Conservation (phyloP, 1,140 invertebrate genomes). For the Bombus haemorrhoidalis region DNA sequence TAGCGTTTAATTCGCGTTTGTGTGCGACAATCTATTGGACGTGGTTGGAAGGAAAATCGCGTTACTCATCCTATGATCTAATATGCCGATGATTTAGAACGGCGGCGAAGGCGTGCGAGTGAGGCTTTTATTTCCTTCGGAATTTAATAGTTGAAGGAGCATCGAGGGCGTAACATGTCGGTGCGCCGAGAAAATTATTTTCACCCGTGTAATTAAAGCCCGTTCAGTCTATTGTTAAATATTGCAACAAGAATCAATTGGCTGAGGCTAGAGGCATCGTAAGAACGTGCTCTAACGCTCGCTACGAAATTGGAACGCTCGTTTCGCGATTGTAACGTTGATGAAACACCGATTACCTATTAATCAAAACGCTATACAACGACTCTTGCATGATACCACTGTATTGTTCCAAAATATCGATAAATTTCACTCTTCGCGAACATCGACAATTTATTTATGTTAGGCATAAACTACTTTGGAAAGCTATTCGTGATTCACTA, state of each 20-base stretch:
- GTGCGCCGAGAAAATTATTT: slow-evolving; percentile 36
- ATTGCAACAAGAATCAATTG: slow-evolving; percentile 23
- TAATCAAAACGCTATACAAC: background rate
- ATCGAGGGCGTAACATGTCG: slow-evolving; percentile 40
- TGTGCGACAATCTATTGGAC: background rate
- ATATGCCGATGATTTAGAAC: slow-evolving; percentile 31
- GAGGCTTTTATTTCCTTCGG: slow-evolving; percentile 1
- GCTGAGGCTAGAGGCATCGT: background rate
- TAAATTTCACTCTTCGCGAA: background rate
- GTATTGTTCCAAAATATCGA: background rate
- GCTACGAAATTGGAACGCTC: background rate
- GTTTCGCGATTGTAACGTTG: background rate
- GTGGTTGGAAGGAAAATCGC: background rate
- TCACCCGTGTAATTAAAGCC: slow-evolving; percentile 19
- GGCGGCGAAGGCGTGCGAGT: background rate
- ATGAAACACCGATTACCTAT: background rate
- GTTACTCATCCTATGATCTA: slow-evolving; percentile 20
- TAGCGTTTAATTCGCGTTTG: background rate
- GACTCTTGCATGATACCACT: background rate
- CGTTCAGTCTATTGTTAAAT: slow-evolving; percentile 22
- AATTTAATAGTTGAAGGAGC: slow-evolving; percentile 39
- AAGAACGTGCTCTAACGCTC: background rate
- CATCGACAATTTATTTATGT: background rate
- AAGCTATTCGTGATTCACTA: background rate
- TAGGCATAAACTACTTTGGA: too few species aligned